Evolutionary conservation across 1,140 invertebrate species (phyloP).

Genomic region (Macrotrachela quadricornifera): DNA sequence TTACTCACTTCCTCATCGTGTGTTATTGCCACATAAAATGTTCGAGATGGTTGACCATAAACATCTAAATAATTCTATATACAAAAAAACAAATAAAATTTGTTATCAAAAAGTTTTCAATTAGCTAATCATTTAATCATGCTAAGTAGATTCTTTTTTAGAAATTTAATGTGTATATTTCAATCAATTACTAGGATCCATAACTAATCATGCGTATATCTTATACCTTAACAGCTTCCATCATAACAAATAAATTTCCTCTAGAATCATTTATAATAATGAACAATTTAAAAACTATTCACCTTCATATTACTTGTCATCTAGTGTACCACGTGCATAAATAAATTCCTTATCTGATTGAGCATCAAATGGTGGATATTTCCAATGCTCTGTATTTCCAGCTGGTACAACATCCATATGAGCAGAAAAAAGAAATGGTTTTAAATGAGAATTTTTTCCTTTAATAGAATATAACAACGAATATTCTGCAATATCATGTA

Average conservation of each 20-base stretch:
- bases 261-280: constrained; percentile 16
- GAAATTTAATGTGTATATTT: too few relatives aligned
- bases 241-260: not conserved
- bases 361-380: constrained; percentile 33
- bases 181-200: too few relatives aligned
- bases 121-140: too few relatives aligned
- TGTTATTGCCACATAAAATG: constrained; percentile 39
- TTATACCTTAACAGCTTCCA: not conserved
- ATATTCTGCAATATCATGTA: constrained; percentile 27
- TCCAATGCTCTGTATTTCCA: constrained; percentile 26
- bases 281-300: constrained; percentile 35
- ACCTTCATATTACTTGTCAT: constrained; percentile 13
- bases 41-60: constrained; percentile 28
- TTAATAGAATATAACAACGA: constrained; percentile 33
- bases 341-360: constrained; percentile 32
- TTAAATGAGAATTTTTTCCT: constrained; percentile 22
- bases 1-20: constrained; percentile 39
- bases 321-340: constrained; percentile 30
- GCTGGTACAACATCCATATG: constrained; percentile 41
- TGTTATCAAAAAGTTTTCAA: too few relatives aligned
- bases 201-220: too few relatives aligned
- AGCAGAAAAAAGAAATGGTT: constrained; percentile 35
- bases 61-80: constrained; percentile 10
- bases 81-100: too few relatives aligned
- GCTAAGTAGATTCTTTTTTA: too few relatives aligned